Conservation (phyloP, 2,888 invertebrate genomes). For the Dione vanillae region DNA sequence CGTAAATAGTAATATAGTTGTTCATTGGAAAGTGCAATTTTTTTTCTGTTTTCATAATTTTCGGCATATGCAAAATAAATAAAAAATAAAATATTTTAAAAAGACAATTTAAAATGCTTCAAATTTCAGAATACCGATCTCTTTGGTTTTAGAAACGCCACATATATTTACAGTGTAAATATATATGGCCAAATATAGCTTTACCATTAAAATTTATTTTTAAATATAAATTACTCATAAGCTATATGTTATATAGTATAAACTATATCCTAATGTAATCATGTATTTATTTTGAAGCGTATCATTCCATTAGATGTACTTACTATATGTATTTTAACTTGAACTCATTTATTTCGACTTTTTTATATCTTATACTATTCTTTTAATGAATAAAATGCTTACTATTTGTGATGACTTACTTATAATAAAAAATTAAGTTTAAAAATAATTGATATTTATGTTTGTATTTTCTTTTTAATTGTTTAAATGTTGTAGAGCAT, state of each 20-base stretch:
- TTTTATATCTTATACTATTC: conserved; percentile 3
- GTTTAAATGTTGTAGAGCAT: neutral
- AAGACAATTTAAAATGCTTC: neutral
- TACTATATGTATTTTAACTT: neutral
- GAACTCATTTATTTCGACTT: neutral
- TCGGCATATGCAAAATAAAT: neutral
- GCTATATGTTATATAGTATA: no score
- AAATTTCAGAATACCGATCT: neutral
- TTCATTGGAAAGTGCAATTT: conserved; percentile 3
- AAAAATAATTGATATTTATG: no score
- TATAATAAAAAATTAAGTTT: neutral
- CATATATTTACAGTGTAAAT: neutral
- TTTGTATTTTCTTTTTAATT: no score
- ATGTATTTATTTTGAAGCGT: neutral
- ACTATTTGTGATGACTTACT: neutral
- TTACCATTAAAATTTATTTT: neutral
- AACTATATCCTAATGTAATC: neutral
- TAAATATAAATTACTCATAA: neutral
- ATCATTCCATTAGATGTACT: neutral
- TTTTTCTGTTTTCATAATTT: neutral
- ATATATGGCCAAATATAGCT: neutral
- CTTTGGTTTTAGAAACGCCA: neutral
- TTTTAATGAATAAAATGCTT: conserved; percentile 1
- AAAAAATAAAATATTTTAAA: neutral
- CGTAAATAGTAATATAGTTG: neutral